Evolutionary conservation across 2,888 invertebrate genomes (phyloP).

Genomic region (Panopea generosa): DNA sequence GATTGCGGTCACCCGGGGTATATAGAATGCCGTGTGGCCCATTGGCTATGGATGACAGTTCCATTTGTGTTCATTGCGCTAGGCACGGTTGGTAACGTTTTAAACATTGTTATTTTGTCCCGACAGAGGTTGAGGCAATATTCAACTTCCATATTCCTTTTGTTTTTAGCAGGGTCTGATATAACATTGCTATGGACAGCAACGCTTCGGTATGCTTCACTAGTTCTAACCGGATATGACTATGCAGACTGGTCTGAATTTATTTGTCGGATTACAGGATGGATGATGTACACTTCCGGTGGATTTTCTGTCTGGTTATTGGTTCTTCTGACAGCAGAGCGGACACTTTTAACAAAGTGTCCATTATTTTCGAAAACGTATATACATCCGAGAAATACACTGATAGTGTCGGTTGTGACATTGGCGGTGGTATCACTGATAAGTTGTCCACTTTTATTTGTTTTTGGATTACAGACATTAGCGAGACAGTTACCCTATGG

Average conservation of each 20-base stretch:
- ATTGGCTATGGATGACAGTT: slow-evolving; percentile 15
- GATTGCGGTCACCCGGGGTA: too few relatives aligned
- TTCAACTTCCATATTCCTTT: slow-evolving; percentile 22
- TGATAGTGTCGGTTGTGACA: neutral
- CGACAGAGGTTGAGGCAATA: slow-evolving; percentile 6
- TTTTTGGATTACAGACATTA: neutral
- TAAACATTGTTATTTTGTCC: slow-evolving; percentile 19
- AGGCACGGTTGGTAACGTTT: slow-evolving; percentile 29
- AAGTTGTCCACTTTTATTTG: neutral
- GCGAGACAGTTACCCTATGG: too few relatives aligned
- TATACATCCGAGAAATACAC: slow-evolving; percentile 14
- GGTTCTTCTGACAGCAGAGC: slow-evolving; percentile 22
- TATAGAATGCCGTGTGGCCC: slow-evolving; percentile 3
- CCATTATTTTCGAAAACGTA: slow-evolving; percentile 1
- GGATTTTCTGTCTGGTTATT: slow-evolving; percentile 22
- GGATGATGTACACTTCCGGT: slow-evolving; percentile 16
- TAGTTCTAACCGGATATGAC: neutral
- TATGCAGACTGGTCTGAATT: slow-evolving; percentile 3
- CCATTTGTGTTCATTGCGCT: slow-evolving; percentile 10
- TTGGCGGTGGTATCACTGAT: neutral
- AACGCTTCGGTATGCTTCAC: neutral
- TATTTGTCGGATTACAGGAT: slow-evolving; percentile 8
- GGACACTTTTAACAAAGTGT: slow-evolving; percentile 13
- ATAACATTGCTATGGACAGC: slow-evolving; percentile 25
- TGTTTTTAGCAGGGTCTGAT: slow-evolving; percentile 29